Percentiles rank a stretch among this genome's conserved stretches.
Evolutionary conservation across 35 echinoderm and acorn worm species (phyloP).

Genomic region (Eucidaris tribuloides): DNA sequence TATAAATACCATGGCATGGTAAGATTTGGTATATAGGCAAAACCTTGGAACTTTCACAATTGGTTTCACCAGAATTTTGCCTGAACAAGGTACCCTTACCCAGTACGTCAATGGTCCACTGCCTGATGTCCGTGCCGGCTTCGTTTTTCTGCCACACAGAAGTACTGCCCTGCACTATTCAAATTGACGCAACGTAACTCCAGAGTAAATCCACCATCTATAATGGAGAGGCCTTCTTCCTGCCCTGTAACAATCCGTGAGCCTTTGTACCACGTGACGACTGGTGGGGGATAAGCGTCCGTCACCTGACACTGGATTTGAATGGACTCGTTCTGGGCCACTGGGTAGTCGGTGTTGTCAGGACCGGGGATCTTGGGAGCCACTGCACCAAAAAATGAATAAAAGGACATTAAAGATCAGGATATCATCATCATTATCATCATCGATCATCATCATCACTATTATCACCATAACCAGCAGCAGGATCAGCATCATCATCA

Average conservation of each 20-base stretch:
- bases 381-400: slow-evolving; percentile 12
- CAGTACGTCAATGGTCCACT: slow-evolving; percentile 62
- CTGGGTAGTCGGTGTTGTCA: slow-evolving; percentile 21
- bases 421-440: not conserved
- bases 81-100: too few species aligned
- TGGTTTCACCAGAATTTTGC: too few species aligned
- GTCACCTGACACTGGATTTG: slow-evolving; percentile 70
- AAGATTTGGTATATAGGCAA: too few species aligned
- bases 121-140: slow-evolving; percentile 50
- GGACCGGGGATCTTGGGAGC: slow-evolving; percentile 59
- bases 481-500: too few species aligned
- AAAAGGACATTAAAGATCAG: too few species aligned
- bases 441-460: not conserved
- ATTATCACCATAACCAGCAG: too few species aligned
- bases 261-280: slow-evolving; percentile 66
- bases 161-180: slow-evolving; percentile 83
- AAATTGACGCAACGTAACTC: slow-evolving; percentile 37
- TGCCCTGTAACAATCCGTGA: slow-evolving; percentile 31
- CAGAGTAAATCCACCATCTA: slow-evolving; percentile 35
- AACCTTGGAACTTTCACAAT: too few species aligned
- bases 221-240: slow-evolving; percentile 36
- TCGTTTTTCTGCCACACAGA: slow-evolving; percentile 69
- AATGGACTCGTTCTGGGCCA: slow-evolving; percentile 38
- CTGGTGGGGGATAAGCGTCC: slow-evolving; percentile 78
- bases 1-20: too few species aligned